Evolutionary conservation across 2,888 invertebrate genomes (phyloP).

Genomic region (Pharmacophagus antenor): DNA sequence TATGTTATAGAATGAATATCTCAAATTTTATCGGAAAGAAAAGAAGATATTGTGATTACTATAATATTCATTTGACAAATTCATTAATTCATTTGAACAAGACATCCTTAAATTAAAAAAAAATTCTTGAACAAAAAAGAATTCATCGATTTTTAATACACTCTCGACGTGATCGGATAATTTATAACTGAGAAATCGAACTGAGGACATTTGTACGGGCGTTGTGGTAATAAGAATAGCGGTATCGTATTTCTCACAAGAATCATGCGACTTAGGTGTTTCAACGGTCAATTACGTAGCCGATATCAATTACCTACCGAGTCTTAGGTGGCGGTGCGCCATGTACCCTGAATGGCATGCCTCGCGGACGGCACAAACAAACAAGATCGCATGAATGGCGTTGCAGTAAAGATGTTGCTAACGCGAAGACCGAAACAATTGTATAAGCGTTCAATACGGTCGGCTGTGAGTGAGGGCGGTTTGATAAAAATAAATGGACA

Average conservation of each 20-base stretch:
- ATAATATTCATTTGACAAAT: too few species aligned
- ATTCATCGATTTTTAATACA: not conserved
- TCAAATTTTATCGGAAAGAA: slow-evolving; percentile 1
- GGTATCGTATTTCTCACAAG: slow-evolving; percentile 25
- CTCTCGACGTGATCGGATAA: not conserved
- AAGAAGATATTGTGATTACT: not conserved
- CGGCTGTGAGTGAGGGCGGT: not conserved
- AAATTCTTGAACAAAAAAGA: not conserved
- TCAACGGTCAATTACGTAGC: slow-evolving; percentile 29
- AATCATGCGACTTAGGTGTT: slow-evolving; percentile 28
- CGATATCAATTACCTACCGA: slow-evolving; percentile 31
- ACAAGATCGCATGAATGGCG: slow-evolving; percentile 25
- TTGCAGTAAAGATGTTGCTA: slow-evolving; percentile 9
- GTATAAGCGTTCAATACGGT: not conserved
- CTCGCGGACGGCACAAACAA: slow-evolving; percentile 21
- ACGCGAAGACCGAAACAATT: slow-evolving; percentile 10
- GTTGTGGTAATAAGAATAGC: slow-evolving; percentile 17
- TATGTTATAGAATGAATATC: too few species aligned
- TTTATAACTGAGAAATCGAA: not conserved
- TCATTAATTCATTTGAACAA: too few species aligned
- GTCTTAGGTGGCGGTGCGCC: slow-evolving; percentile 30
- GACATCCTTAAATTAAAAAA: not conserved
- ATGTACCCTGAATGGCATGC: slow-evolving; percentile 23
- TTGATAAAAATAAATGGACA: not conserved
- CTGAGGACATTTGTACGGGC: slow-evolving; percentile 1